These are phyloP conservation scores for Pseudomyrmex sp. DNA, from an alignment of 1,140 invertebrate genomes.

Conservation along the genomic window DNA sequence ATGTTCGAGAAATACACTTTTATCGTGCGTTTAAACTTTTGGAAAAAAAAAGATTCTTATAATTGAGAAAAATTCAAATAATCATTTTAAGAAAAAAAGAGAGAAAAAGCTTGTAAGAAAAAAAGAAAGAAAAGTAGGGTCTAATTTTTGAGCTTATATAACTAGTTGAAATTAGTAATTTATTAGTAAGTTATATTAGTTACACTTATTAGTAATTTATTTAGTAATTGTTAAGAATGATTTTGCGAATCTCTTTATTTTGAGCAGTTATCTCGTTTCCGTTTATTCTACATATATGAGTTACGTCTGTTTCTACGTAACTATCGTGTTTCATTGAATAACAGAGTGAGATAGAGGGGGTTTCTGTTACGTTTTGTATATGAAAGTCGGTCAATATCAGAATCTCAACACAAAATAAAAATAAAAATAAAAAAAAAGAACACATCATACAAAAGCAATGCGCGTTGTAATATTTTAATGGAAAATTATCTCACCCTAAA, in stretches of 20 bases:
- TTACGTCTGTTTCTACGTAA: neutral
- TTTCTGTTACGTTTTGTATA: neutral
- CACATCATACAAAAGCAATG: conserved; percentile 7
- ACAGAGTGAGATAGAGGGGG: neutral
- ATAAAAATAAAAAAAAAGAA: conserved; percentile 24
- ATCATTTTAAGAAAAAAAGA: neutral
- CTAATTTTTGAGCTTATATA: neutral
- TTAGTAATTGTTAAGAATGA: neutral
- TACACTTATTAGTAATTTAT: too few species aligned
- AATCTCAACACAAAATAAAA: neutral
- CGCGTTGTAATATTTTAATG: conserved; percentile 14
- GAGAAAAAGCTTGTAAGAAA: neutral
- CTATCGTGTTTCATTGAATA: neutral
- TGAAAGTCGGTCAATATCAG: neutral
- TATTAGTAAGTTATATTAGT: too few species aligned
- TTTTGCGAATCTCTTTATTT: neutral
- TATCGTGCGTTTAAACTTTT: neutral
- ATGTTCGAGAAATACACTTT: conserved; percentile 18
- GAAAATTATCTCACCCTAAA: neutral
- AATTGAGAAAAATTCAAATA: neutral
- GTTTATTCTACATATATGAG: neutral
- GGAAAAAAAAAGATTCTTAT: neutral
- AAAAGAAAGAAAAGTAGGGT: neutral
- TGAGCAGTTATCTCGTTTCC: neutral
- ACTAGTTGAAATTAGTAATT: too few species aligned